Base-by-base conservation (phyloP, 2,797 vertebrate species). In the Fratercula arctica region DNA sequence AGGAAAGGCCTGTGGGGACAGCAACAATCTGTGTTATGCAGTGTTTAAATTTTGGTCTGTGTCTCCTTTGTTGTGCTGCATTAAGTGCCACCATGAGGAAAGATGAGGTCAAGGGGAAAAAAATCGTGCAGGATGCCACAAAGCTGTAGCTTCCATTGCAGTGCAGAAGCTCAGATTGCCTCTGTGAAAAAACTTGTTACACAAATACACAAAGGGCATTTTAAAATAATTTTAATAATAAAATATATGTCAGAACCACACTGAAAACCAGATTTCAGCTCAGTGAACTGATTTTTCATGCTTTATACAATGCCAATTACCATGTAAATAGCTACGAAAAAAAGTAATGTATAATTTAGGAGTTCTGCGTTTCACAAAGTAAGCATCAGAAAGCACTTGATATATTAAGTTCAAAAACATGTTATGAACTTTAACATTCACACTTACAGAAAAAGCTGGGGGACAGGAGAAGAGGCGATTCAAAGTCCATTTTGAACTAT, bases 291-390 rank as follows among this genome's bases (percentile, higher is more conserved):
- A 94, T 93, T 91, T 97, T 96, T 97, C 94, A 96, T 97, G 95
- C 89, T 96, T 97, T 97, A 96, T 96, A 96, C 95, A 96, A 87
- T 93, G 85, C 23, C 90, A 97, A 96, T 97, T 97, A 96, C 92
- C 69, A 96, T 93, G 94, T 93, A 97, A 97, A 98, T 97, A 95
- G 80, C 92, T 97, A 91, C 92, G 88, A 97, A 98, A 97, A 95
- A 95, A 97, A 97, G 88, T 91, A 74, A 95, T 97, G 70, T 96
- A 95, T 95, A 96, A 97, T 96, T 97, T 96, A 97, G 89, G 82
- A 95, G 50, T 81, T 95, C 74, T 69, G 26, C 90, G 69, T 97
- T 98, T 96, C 87, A 96, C 50, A 89, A 94, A 95, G 60, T 67
- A 97, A 97, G 54, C 83, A 94, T 64, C 69, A 92, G 53, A 89